phyloP scores from a whole-genome alignment of 2,113 vertebrate genomes.

The Pteronura brasiliensis region DNA sequence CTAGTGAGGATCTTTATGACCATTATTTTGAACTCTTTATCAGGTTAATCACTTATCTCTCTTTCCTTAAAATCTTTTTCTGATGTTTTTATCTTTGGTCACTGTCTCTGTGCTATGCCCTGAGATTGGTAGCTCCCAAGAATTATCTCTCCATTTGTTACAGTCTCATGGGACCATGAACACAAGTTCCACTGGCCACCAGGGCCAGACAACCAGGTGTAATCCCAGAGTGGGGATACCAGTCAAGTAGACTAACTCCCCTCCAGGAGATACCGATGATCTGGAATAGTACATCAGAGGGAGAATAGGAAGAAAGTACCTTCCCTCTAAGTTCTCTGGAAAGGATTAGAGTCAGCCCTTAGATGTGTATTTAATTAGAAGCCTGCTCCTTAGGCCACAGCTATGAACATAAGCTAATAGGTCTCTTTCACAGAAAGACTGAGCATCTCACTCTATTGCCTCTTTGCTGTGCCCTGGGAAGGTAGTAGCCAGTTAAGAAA shows the following conservation, averaged over 20 bases:
- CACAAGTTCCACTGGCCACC: background rate
- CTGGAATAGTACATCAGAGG: background rate
- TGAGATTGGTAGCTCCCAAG: background rate
- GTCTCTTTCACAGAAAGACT: background rate
- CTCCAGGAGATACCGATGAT: background rate
- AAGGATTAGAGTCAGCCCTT: background rate
- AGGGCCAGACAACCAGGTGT: background rate
- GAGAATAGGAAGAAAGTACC: background rate
- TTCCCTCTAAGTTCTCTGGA: background rate
- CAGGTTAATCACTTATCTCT: no score
- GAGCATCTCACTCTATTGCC: background rate
- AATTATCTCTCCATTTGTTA: background rate
- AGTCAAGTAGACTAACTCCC: background rate
- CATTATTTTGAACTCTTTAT: no score
- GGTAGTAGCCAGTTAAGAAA: background rate
- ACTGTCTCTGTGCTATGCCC: background rate
- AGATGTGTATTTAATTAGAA: background rate
- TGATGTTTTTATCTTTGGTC: background rate
- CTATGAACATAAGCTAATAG: background rate
- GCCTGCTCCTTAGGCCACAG: background rate
- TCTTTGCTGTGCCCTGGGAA: background rate
- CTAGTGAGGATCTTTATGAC: no score
- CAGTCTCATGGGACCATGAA: background rate
- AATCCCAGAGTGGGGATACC: background rate
- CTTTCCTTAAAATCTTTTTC: no score